Percentiles rank a stretch among this genome's conserved stretches.
Evolutionary conservation across 1,140 invertebrate species (phyloP).

Genomic region (Melitaea cinxia): DNA sequence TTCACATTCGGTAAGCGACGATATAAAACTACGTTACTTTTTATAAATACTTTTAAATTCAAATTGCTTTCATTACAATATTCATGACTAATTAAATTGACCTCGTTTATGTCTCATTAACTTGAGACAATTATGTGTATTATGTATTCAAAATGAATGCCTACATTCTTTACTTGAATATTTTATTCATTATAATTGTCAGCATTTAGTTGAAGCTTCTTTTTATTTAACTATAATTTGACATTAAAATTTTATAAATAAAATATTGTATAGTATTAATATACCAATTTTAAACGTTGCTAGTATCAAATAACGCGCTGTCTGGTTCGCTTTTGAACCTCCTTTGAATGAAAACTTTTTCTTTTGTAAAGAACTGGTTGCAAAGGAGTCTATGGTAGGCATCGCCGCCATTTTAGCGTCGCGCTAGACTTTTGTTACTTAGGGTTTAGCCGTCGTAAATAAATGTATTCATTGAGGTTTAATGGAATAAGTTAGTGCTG

Average conservation of each 20-base stretch:
- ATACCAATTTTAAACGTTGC: slow-evolving; percentile 3
- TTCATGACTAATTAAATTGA: neutral
- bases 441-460: neutral
- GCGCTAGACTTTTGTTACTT: slow-evolving; percentile 9
- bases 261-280: neutral
- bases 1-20: neutral
- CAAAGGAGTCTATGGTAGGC: slow-evolving; percentile 3
- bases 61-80: neutral
- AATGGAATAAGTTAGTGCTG: neutral
- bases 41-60: slow-evolving; percentile 1
- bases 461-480: neutral
- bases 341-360: slow-evolving; percentile 12
- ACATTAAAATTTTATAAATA: neutral
- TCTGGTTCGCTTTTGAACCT: slow-evolving; percentile 5
- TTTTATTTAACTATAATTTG: no score
- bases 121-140: neutral
- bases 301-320: slow-evolving; percentile 11
- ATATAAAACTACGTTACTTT: neutral
- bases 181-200: neutral
- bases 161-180: neutral
- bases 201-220: no score
- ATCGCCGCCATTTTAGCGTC: slow-evolving; percentile 10
- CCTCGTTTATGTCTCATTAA: neutral
- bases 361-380: slow-evolving; percentile 11
- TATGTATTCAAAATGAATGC: neutral